Conservation (phyloP, 2,113 vertebrate species). For the Meriones unguiculatus region DNA sequence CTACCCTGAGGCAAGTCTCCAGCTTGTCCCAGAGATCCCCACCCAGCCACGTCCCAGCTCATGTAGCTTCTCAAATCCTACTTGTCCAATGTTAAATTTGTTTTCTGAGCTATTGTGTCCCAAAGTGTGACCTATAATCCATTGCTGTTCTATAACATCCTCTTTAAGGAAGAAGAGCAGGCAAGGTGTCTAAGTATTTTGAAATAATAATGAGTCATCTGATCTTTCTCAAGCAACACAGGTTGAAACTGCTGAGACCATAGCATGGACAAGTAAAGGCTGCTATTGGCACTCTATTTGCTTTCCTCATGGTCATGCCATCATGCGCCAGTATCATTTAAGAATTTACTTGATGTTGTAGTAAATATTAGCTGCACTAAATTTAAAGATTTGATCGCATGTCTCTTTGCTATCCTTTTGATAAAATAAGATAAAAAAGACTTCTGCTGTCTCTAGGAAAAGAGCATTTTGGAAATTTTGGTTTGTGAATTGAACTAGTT, state of each 20-base stretch:
- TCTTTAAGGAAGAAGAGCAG: background rate
- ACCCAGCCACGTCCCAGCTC: too few species aligned
- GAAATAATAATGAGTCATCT: background rate
- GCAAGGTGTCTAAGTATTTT: background rate
- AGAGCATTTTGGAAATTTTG: background rate
- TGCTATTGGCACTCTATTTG: too few species aligned
- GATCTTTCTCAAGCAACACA: background rate
- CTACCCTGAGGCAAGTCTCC: too few species aligned
- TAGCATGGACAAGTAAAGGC: background rate
- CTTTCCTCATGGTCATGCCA: background rate
- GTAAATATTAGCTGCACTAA: constrained; percentile 45
- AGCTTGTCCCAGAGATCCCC: too few species aligned
- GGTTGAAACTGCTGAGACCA: background rate
- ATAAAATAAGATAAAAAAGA: constrained; percentile 25
- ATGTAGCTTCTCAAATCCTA: background rate
- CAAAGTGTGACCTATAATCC: background rate
- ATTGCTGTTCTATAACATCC: background rate
- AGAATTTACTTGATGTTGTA: constrained; percentile 13
- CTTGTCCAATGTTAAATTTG: background rate
- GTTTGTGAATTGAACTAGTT: background rate
- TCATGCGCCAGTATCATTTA: background rate
- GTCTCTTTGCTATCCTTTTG: constrained; percentile 45
- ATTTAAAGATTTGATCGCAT: background rate
- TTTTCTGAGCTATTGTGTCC: background rate
- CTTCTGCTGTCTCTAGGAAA: background rate